Conservation (phyloP, 2,797 vertebrate species). For the Sphaeramia orbicularis region DNA sequence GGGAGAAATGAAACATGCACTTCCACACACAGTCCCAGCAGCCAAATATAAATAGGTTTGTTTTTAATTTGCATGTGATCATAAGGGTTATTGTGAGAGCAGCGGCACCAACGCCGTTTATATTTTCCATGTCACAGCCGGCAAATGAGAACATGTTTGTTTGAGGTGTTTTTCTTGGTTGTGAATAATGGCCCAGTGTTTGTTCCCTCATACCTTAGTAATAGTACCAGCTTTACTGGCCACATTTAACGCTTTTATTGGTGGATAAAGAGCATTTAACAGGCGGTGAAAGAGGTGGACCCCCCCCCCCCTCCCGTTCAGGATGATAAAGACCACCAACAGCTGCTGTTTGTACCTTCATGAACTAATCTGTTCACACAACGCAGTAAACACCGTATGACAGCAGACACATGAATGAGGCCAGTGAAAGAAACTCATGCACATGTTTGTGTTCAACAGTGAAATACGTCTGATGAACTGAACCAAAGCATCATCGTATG, state of each 20-base stretch:
- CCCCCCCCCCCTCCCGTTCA: constrained; percentile 12
- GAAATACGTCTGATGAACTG: too few species aligned
- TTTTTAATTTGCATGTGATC: constrained; percentile 83
- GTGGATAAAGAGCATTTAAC: constrained; percentile 66
- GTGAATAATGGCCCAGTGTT: constrained; percentile 63
- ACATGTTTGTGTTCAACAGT: too few species aligned
- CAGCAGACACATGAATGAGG: too few species aligned
- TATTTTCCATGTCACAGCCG: constrained; percentile 58
- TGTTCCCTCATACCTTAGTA: constrained; percentile 30
- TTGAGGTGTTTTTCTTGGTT: constrained; percentile 55
- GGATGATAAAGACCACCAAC: constrained; percentile 14
- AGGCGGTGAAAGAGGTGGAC: constrained; percentile 43
- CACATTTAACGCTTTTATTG: constrained; percentile 62
- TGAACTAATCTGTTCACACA: too few species aligned
- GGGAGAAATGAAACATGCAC: constrained; percentile 65
- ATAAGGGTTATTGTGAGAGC: constrained; percentile 74
- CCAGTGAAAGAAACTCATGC: too few species aligned
- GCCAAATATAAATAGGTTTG: constrained; percentile 79
- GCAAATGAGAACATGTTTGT: constrained; percentile 65
- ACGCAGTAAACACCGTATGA: too few species aligned
- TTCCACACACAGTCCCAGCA: constrained; percentile 57
- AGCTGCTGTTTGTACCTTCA: neutral
- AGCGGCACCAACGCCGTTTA: constrained; percentile 53
- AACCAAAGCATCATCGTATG: too few species aligned
- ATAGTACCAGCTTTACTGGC: constrained; percentile 68